Percentiles rank a stretch among this genome's conserved stretches.
Evolutionary conservation across 2,113 vertebrate genomes (phyloP).

Genomic region (Halcyon malimbica): DNA sequence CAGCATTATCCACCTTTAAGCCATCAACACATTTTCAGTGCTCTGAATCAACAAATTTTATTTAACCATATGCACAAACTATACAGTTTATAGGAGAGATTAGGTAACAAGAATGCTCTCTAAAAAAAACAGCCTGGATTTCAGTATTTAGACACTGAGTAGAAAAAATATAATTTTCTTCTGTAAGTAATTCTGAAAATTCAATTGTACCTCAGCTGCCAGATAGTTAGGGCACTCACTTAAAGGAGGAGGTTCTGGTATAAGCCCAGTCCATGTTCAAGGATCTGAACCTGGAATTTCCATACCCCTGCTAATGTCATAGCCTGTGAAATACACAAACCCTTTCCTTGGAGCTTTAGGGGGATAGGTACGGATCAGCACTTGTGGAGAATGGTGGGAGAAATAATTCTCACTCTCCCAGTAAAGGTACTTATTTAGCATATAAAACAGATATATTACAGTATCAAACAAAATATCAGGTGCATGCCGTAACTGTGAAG

Average conservation of each 20-base stretch:
- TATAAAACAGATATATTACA: neutral
- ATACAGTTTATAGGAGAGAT: neutral
- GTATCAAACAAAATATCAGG: neutral
- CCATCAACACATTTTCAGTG: neutral
- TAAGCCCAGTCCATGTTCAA: neutral
- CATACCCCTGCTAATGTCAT: neutral
- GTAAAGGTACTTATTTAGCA: neutral
- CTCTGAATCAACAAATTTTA: neutral
- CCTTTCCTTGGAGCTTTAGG: neutral
- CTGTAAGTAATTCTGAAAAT: neutral
- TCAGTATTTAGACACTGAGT: neutral
- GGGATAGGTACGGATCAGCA: neutral
- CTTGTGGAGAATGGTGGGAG: neutral
- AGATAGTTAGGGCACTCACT: neutral
- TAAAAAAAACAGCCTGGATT: neutral
- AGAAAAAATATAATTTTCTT: neutral
- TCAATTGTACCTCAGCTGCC: neutral
- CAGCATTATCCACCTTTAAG: neutral
- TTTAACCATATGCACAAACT: neutral
- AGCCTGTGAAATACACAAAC: neutral
- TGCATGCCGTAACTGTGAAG: neutral
- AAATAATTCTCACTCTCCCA: neutral
- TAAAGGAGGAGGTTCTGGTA: neutral
- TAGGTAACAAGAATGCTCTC: neutral
- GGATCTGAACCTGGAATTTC: neutral